phyloP scores from a whole-genome alignment of 2,888 invertebrate genomes.

The Biston stratarius region DNA sequence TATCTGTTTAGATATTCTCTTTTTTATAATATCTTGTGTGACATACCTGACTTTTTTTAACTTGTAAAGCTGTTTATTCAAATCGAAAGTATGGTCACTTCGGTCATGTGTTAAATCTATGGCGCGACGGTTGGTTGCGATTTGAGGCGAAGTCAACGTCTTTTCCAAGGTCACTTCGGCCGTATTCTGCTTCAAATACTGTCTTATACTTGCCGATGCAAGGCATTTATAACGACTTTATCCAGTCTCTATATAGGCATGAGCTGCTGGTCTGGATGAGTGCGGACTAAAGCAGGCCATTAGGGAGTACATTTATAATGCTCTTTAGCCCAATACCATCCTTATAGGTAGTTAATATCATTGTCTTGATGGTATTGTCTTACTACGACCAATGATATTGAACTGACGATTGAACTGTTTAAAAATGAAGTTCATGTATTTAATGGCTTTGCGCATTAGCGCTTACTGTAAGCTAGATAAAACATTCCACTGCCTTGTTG shows the following conservation, averaged over 20 bases:
- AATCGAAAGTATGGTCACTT: slow-evolving; percentile 21
- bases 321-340: neutral
- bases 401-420: slow-evolving; percentile 2
- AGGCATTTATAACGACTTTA: slow-evolving; percentile 21
- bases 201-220: slow-evolving; percentile 51
- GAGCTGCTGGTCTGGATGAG: neutral
- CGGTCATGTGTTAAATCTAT: slow-evolving; percentile 58
- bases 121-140: slow-evolving; percentile 64
- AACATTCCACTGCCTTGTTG: slow-evolving; percentile 32
- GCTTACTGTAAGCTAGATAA: slow-evolving; percentile 28
- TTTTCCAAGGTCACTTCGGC: slow-evolving; percentile 76
- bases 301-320: neutral
- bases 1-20: no score
- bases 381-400: neutral
- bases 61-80: neutral
- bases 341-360: neutral
- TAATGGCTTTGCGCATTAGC: slow-evolving; percentile 27
- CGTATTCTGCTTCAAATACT: slow-evolving; percentile 58
- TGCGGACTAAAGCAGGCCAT: neutral
- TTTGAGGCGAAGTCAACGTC: slow-evolving; percentile 82
- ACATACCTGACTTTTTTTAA: neutral
- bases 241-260: neutral
- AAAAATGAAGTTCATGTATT: slow-evolving; percentile 13
- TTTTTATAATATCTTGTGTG: neutral
- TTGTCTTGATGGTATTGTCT: slow-evolving; percentile 1